phyloP scores from a whole-genome alignment of 2,797 vertebrate species.

The Australoheros facetus region DNA sequence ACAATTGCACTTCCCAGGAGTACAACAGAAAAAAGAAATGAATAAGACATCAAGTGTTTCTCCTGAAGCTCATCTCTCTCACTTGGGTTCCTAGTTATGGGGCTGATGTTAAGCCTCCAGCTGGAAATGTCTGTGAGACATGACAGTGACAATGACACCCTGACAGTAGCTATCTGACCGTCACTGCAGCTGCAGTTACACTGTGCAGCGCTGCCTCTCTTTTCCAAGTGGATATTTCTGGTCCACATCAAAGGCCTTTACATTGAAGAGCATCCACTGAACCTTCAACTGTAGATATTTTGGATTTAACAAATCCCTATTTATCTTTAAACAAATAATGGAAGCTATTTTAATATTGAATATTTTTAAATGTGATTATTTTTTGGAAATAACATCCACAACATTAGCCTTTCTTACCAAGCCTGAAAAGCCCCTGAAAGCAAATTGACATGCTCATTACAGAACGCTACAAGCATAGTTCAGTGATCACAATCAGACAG shows the following conservation, averaged over 20 bases:
- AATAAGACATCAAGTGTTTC: slow-evolving; percentile 6
- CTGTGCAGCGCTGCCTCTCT: not conserved
- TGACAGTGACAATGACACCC: slow-evolving; percentile 23
- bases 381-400: not conserved
- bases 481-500: not conserved
- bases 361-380: not conserved
- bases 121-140: slow-evolving; percentile 40
- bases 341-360: not conserved
- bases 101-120: not conserved
- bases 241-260: not conserved
- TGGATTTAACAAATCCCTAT: not conserved
- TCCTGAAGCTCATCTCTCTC: not conserved
- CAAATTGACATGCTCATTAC: not conserved
- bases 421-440: not conserved
- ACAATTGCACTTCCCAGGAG: slow-evolving; percentile 7
- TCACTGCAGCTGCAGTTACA: slow-evolving; percentile 32
- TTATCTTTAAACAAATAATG: not conserved
- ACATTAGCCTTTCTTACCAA: not conserved
- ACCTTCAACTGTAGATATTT: not conserved
- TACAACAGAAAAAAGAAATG: not conserved
- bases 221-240: not conserved
- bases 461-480: not conserved
- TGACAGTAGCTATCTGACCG: slow-evolving; percentile 34
- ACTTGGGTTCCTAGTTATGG: not conserved
- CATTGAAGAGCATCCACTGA: not conserved